Conservation (phyloP, 1,140 invertebrate species). For the Paraescarpia echinospica region DNA sequence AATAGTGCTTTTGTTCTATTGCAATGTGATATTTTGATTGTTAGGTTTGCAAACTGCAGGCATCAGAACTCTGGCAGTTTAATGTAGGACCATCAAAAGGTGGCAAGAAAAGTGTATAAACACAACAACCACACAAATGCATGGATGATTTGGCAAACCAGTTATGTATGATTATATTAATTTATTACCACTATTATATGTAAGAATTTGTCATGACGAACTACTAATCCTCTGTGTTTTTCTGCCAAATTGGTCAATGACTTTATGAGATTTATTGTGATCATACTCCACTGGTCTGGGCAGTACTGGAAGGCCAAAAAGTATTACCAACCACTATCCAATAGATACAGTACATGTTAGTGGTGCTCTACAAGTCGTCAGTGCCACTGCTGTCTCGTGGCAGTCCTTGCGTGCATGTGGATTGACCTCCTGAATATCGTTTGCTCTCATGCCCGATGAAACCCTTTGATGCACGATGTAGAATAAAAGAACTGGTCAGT, state of each 20-base stretch:
- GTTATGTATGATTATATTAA: background rate
- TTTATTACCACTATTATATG: background rate
- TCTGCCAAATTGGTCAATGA: background rate
- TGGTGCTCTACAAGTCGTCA: background rate
- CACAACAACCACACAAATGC: background rate
- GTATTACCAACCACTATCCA: background rate
- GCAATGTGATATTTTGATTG: too few relatives aligned
- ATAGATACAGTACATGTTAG: background rate
- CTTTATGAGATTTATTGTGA: background rate
- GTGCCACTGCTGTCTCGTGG: background rate
- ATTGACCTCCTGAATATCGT: too few relatives aligned
- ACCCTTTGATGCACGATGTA: background rate
- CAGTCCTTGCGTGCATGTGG: too few relatives aligned
- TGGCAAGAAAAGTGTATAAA: too few relatives aligned
- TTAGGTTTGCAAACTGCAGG: too few relatives aligned
- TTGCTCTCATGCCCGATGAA: too few relatives aligned
- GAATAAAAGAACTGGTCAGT: background rate
- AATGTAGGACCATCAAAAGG: too few relatives aligned
- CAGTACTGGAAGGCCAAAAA: background rate
- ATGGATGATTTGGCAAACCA: background rate
- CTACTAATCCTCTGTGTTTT: background rate
- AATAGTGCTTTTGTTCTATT: too few relatives aligned
- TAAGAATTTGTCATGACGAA: background rate
- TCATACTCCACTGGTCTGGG: background rate
- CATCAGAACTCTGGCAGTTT: too few relatives aligned